Base-by-base conservation (phyloP, 2,113 vertebrate genomes). In the Petrocephalus zakoni region DNA sequence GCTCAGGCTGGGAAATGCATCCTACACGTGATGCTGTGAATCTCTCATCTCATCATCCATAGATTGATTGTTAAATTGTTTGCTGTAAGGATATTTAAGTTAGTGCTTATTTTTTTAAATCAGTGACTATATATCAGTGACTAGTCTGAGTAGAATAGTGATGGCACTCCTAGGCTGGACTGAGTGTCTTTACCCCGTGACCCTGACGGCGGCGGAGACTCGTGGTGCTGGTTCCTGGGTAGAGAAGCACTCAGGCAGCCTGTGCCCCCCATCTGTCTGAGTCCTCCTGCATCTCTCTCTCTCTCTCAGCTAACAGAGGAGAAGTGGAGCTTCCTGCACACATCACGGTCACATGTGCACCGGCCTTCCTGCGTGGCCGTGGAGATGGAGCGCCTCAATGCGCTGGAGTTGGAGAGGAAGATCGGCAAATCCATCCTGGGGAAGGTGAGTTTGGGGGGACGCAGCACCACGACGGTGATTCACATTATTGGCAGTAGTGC, bases 341-440 rank as follows among this genome's bases (percentile, higher is more conserved):
- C 97, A 2, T 95, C 97, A 53, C 96, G 98, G 72, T 93, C 97
- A 87, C 97, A 99, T 51, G 87, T 98, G 88, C 97, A 98, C 87
- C 95, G 98, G 78, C 92, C 98, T 0, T 99, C 98, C 0, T 97
- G 97, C 0, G 98, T 97, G 61, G 97, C 97, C 37, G 95, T 97
- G 7, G 98, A 99, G 94, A 94, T 99, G 91, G 96, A 98, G 90
- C 96, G 98, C 91, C 96, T 99, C 61, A 96, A 95, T 52, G 87
- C 93, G 2, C 94, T 98, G 86, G 90, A 97, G 92, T 94, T 97
- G 81, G 96, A 97, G 90, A 97, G 95, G 94, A 99, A 97, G 94
- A 97, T 99, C 0, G 98, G 98, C 7, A 97, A 98, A 92, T 99
- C 98, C 1, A 88, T 97, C 90, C 95, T 99, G 86, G 98, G 98